phyloP scores from a whole-genome alignment of 2,888 invertebrate genomes.

The Pandemis cinnamomeana region DNA sequence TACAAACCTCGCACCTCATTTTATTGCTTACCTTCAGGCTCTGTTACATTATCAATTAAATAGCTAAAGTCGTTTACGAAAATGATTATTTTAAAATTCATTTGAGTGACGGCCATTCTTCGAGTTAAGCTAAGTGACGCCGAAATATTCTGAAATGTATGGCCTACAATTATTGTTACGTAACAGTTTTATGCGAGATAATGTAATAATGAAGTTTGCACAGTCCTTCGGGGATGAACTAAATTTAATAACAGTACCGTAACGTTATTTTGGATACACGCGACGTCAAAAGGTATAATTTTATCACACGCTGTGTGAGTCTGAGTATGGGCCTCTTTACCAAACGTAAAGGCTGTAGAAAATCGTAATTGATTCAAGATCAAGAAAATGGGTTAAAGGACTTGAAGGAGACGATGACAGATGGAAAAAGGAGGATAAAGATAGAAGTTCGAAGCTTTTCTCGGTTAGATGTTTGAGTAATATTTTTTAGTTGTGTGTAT shows the following conservation, averaged over 20 bases:
- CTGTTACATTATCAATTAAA: slow-evolving; percentile 13
- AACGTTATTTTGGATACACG: neutral
- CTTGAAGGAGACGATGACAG: too few species aligned
- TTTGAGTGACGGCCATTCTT: slow-evolving; percentile 11
- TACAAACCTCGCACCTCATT: neutral
- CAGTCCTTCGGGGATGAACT: neutral
- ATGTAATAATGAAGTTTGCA: slow-evolving; percentile 21
- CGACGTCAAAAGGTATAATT: neutral
- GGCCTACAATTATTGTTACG: slow-evolving; percentile 10
- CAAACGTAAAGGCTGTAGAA: too few species aligned
- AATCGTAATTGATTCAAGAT: too few species aligned
- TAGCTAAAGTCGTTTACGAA: neutral
- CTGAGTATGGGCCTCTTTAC: too few species aligned
- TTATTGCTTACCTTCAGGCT: slow-evolving; percentile 1
- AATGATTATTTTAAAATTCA: slow-evolving; percentile 21
- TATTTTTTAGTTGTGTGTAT: too few species aligned
- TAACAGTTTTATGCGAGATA: slow-evolving; percentile 22
- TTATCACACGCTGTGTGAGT: neutral
- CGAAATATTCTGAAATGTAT: slow-evolving; percentile 11
- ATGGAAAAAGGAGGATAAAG: too few species aligned
- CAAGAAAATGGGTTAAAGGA: too few species aligned
- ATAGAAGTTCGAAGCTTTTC: too few species aligned
- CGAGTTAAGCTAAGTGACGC: neutral
- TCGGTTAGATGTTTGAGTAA: too few species aligned
- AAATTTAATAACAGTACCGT: slow-evolving; percentile 13